Evolutionary conservation across 1,140 invertebrate genomes (phyloP), one percentile per base, ranked within the genome.

Genomic region (Anthonomus grandis): DNA sequence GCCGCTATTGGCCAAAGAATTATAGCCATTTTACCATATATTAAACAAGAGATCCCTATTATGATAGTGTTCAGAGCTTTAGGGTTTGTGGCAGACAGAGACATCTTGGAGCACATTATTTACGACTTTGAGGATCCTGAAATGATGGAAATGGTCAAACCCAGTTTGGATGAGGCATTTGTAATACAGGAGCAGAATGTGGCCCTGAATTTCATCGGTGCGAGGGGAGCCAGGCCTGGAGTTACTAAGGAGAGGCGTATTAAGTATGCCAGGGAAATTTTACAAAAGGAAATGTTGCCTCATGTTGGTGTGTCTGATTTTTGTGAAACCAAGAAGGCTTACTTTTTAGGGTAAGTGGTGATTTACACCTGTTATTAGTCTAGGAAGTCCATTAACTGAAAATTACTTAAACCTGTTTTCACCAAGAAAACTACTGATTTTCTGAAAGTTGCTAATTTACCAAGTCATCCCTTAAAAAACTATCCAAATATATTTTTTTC

Each of bases 71-170:
- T 99, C 70, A 79, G 89, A 70, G 95, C 95, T 19, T 76, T 98
- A 17, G 97, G 97, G 15, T 99, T 99, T 79, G 97, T 99, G 27
- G 95, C 96, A 18, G 97, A 99, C 76, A 81, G 97, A 68, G 97
- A 99, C 77, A 99, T 99, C 68, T 77, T 99, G 5, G 97, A 98
- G 71, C 96, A 98, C 69, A 98, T 98, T 50, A 98, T 98, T 66
- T 98, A 98, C 74, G 96, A 98, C 68, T 98, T 98, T 78, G 92
- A 98, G 75, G 96, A 99, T 78, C 95, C 93, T 19, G 96, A 99
- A 81, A 98, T 99, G 95, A 98, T 98, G 95, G 97, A 99, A 83
- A 98, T 99, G 95, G 95, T 92, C 0, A 99, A 99, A 75, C 97
- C 97, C 3, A 98, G 95, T 0, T 76, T 99, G 38, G 97, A 99